Conservation (phyloP, 2,888 invertebrate genomes). For the Unio pictorum region DNA sequence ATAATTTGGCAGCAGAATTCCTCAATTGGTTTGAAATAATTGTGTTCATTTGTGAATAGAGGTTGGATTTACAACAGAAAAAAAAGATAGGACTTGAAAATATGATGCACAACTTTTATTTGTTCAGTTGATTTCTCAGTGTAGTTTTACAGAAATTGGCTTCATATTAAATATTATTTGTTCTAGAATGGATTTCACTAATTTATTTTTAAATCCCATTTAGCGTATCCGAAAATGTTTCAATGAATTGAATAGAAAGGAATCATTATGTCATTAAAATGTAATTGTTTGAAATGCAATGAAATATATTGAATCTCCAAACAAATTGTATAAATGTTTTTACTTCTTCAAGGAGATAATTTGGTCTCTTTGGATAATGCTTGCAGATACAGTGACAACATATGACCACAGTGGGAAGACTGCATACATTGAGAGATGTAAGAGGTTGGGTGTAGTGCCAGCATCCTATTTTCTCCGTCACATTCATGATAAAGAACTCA, state of each 20-base stretch:
- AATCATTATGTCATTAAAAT: not conserved
- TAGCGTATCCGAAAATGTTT: not conserved
- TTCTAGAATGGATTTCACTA: not conserved
- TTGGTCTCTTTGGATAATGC: not conserved
- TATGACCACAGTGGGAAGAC: constrained; percentile 67
- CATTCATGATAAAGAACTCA: constrained; percentile 63
- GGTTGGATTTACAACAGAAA: too few species aligned
- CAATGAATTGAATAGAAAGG: not conserved
- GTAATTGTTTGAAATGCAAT: not conserved
- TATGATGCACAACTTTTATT: too few species aligned
- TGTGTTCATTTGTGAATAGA: too few species aligned
- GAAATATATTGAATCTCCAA: not conserved
- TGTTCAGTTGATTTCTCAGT: too few species aligned
- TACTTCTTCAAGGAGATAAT: not conserved
- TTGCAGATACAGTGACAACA: constrained; percentile 47
- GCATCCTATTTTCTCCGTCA: constrained; percentile 69
- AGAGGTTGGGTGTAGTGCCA: constrained; percentile 64
- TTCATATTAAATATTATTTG: not conserved
- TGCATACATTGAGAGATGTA: constrained; percentile 68
- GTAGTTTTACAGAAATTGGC: too few species aligned
- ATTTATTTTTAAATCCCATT: not conserved
- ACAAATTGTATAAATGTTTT: not conserved
- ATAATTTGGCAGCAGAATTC: too few species aligned
- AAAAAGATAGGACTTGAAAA: too few species aligned
- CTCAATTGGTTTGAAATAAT: too few species aligned